These are phyloP conservation scores for Trisateles emortualis DNA, from an alignment of 2,888 invertebrate genomes.

Conservation along the genomic window DNA sequence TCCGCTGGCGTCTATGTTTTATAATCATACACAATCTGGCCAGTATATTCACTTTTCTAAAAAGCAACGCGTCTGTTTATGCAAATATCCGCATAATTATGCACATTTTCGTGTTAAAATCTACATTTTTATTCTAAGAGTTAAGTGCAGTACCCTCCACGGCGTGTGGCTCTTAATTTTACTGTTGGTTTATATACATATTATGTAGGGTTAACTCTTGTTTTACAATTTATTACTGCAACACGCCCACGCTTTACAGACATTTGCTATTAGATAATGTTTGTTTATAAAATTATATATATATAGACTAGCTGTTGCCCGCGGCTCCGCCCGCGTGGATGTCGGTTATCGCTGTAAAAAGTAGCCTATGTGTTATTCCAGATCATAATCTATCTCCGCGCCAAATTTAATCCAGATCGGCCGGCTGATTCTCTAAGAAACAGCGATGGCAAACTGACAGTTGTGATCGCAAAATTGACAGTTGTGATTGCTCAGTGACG, in stretches of 20 bases:
- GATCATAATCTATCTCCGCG: no score
- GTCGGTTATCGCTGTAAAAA: no score
- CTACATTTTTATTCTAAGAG: conserved; percentile 44
- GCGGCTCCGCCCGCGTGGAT: no score
- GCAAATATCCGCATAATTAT: conserved; percentile 54
- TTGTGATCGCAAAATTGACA: no score
- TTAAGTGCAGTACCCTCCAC: conserved; percentile 23
- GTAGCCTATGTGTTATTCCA: no score
- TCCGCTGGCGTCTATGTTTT: background rate
- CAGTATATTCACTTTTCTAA: conserved; percentile 33
- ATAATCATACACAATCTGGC: background rate
- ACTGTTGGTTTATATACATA: no score
- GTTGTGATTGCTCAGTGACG: no score
- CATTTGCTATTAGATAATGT: conserved; percentile 2
- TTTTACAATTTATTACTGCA: conserved; percentile 10
- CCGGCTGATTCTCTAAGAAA: no score
- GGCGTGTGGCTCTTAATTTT: conserved; percentile 6
- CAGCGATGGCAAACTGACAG: no score
- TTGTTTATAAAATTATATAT: conserved; percentile 10
- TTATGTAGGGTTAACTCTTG: background rate
- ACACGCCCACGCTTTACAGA: background rate
- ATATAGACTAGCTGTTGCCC: no score
- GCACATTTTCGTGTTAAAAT: conserved; percentile 51
- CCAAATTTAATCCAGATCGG: no score
- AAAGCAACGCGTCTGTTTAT: conserved; percentile 35